These are phyloP conservation scores for Mythimna pallens DNA, from an alignment of 2,888 invertebrate species.

Conservation along the genomic window DNA sequence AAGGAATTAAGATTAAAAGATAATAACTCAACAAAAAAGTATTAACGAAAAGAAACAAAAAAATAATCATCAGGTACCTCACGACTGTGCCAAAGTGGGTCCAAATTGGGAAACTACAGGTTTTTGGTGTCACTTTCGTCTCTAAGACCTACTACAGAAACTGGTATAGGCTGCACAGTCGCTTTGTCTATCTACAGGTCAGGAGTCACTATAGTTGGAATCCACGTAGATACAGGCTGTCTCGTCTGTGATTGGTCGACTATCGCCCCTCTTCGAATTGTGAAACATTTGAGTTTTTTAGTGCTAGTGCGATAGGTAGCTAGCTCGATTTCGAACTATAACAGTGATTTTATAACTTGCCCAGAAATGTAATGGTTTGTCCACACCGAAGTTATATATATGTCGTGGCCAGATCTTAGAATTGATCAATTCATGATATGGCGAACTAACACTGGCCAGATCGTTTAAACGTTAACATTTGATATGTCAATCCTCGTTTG, in stretches of 20 bases:
- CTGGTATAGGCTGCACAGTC: neutral
- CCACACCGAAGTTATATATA: too few relatives aligned
- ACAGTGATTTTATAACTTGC: slow-evolving; percentile 33
- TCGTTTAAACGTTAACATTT: too few relatives aligned
- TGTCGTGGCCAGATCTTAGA: too few relatives aligned
- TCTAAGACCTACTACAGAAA: neutral
- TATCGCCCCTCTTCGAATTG: neutral
- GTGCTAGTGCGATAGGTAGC: slow-evolving; percentile 7
- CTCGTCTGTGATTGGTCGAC: neutral
- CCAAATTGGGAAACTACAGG: neutral
- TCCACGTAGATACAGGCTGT: neutral
- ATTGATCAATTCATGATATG: too few relatives aligned
- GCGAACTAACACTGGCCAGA: too few relatives aligned
- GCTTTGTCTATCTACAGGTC: neutral
- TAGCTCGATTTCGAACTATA: slow-evolving; percentile 18
- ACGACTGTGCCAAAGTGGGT: too few relatives aligned
- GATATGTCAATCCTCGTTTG: too few relatives aligned
- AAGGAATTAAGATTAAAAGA: too few relatives aligned
- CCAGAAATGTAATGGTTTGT: neutral
- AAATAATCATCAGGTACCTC: too few relatives aligned
- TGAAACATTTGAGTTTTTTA: neutral
- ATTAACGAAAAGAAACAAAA: too few relatives aligned
- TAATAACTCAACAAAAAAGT: too few relatives aligned
- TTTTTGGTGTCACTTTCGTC: neutral
- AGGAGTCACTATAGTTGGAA: neutral